Evolutionary conservation across 2,113 vertebrate species (phyloP), one percentile per base, ranked within the genome.

Genomic region (Tachysurus vachellii): DNA sequence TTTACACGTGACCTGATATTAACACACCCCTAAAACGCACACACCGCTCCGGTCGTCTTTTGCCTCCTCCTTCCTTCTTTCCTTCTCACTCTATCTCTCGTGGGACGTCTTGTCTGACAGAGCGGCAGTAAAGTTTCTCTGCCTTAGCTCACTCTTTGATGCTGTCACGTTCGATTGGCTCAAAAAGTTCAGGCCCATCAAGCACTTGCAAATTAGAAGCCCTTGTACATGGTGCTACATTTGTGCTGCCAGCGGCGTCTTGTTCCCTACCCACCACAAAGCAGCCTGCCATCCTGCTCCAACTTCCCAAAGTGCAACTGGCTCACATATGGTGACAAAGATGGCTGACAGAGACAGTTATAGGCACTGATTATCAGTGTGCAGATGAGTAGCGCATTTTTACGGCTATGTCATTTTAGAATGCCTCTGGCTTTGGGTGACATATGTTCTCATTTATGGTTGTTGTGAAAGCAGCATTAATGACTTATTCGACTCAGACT

Each of bases 161-260:
- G 92, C 94, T 92, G 94, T 94, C 94, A 93, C 94, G 93, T 95
- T 89, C 90, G 88, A 94, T 94, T 90, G 91, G 91, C 90, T 94
- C 94, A 93, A 68, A 91, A 89, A 92, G 92, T 94, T 94, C 93
- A 94, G 92, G 92, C 90, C 93, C 91, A 94, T 95, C 94, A 93
- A 91, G 87, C 88, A 90, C 92, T 93, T 92, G 94, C 92, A 93
- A 93, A 94, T 94, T 90, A 94, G 90, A 89, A 91, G 87, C 81
- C 64, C 89, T 89, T 64, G 86, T 87, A 86, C 91, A 89, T 81
- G 91, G 88, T 88, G 87, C 84, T 90, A 88, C 89, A 85, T 85
- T 88, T 91, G 89, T 88, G 85, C 89, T 85, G 93, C 92, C 90
- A 87, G 86, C 87, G 89, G 91, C 92, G 80, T 92, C 91, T 85